Evolutionary conservation across 2,888 invertebrate genomes (phyloP).

Genomic region (Ophion costatus): DNA sequence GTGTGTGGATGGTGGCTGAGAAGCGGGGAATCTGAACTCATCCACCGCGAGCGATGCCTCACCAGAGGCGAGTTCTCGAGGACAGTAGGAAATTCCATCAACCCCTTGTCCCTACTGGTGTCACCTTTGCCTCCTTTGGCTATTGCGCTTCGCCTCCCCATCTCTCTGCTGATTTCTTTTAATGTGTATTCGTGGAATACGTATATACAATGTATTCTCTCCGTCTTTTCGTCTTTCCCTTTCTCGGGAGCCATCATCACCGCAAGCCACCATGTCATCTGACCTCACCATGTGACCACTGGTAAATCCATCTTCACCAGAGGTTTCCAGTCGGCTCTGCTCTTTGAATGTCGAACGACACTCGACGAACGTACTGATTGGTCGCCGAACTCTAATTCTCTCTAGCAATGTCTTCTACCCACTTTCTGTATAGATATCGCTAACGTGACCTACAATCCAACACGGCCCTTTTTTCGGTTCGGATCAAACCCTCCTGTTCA

Average conservation of each 20-base stretch:
- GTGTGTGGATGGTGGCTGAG: slow-evolving; percentile 34
- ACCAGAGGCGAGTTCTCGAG: slow-evolving; percentile 51
- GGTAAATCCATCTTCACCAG: slow-evolving; percentile 43
- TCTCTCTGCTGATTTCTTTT: neutral
- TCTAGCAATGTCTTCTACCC: neutral
- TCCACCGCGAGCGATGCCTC: slow-evolving; percentile 15
- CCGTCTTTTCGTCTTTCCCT: slow-evolving; percentile 1
- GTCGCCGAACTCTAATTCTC: slow-evolving; percentile 51
- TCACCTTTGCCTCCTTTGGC: slow-evolving; percentile 48
- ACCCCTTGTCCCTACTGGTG: slow-evolving; percentile 59
- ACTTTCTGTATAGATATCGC: neutral
- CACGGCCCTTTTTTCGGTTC: slow-evolving; percentile 17
- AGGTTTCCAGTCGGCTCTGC: slow-evolving; percentile 9
- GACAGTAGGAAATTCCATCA: slow-evolving; percentile 66
- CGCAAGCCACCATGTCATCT: slow-evolving; percentile 11
- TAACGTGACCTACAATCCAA: neutral
- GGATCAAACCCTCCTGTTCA: slow-evolving; percentile 8
- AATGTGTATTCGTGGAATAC: neutral
- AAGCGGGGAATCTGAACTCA: slow-evolving; percentile 42
- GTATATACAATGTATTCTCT: neutral
- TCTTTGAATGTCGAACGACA: slow-evolving; percentile 65
- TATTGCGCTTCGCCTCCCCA: neutral
- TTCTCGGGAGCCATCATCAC: slow-evolving; percentile 26
- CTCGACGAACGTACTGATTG: slow-evolving; percentile 67
- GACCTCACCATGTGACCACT: slow-evolving; percentile 42